These are phyloP conservation scores for Horisme vitalbata DNA, from an alignment of 2,888 invertebrate species.

Conservation along the genomic window DNA sequence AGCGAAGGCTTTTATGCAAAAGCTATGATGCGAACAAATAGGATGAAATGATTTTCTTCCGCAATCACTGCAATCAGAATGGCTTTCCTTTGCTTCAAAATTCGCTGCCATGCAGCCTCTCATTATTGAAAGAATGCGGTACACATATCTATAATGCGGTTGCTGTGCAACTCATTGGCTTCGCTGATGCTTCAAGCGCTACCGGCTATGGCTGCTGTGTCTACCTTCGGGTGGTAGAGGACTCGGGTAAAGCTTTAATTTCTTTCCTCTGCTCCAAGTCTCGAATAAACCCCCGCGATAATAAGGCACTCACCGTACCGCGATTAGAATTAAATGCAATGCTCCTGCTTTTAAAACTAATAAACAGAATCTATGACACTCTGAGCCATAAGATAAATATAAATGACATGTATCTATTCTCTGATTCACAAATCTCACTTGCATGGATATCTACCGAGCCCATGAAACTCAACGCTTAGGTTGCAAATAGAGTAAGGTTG, in stretches of 20 bases:
- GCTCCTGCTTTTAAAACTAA: slow-evolving; percentile 22
- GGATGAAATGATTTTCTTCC: slow-evolving; percentile 23
- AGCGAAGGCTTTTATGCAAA: slow-evolving; percentile 23
- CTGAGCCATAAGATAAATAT: slow-evolving; percentile 4
- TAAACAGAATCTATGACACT: slow-evolving; percentile 11
- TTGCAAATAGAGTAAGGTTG: slow-evolving; percentile 24
- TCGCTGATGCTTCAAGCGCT: slow-evolving; percentile 24
- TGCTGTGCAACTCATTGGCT: slow-evolving; percentile 22
- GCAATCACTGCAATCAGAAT: slow-evolving; percentile 8
- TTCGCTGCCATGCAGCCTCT: background rate
- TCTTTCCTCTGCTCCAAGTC: slow-evolving; percentile 8
- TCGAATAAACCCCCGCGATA: slow-evolving; percentile 4
- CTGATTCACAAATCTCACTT: slow-evolving; percentile 22
- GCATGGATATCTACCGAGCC: slow-evolving; percentile 23
- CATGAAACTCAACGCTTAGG: slow-evolving; percentile 17
- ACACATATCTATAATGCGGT: background rate
- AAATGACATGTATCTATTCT: slow-evolving; percentile 9
- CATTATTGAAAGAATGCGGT: background rate
- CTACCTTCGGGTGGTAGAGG: slow-evolving; percentile 16
- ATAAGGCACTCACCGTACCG: slow-evolving; percentile 22
- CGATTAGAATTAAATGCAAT: slow-evolving; percentile 28
- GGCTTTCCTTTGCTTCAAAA: slow-evolving; percentile 18
- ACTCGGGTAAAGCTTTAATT: slow-evolving; percentile 17
- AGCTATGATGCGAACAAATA: slow-evolving; percentile 18
- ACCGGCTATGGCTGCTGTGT: slow-evolving; percentile 18